phyloP scores from a whole-genome alignment of 2,888 invertebrate genomes.

The Agriopis leucophaearia region DNA sequence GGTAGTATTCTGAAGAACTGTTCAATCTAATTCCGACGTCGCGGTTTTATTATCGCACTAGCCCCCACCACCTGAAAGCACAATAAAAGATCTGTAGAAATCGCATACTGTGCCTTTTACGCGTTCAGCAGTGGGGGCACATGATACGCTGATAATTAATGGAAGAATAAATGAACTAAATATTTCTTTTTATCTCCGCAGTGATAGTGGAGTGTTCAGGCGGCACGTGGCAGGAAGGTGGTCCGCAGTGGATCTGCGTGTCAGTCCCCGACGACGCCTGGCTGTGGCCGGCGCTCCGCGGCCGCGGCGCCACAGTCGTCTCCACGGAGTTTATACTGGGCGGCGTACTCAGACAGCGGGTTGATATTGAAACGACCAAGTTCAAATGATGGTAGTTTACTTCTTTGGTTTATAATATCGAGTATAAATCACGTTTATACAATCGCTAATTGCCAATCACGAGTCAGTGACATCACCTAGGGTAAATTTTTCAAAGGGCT shows the following conservation, averaged over 20 bases:
- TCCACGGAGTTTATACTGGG: conserved; percentile 70
- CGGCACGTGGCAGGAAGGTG: conserved; percentile 70
- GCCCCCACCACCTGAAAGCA: too few relatives aligned
- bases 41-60: too few relatives aligned
- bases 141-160: too few relatives aligned
- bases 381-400: conserved; percentile 21
- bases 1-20: too few relatives aligned
- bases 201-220: conserved; percentile 81
- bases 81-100: too few relatives aligned
- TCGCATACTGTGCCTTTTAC: too few relatives aligned
- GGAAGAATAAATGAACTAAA: too few relatives aligned
- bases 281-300: conserved; percentile 62
- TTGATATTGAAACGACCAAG: conserved; percentile 57
- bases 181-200: conserved; percentile 43
- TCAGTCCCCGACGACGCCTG: conserved; percentile 58
- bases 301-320: conserved; percentile 67
- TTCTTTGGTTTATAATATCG: too few relatives aligned
- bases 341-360: conserved; percentile 68
- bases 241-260: conserved; percentile 67
- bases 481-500: not conserved
- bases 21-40: too few relatives aligned
- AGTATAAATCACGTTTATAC: too few relatives aligned
- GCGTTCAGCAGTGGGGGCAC: too few relatives aligned
- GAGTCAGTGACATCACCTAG: not conserved
- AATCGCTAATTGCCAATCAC: too few relatives aligned